Evolutionary conservation across 2,888 invertebrate species (phyloP), one percentile per base, ranked within the genome.

Genomic region (Calliopum simillimum): DNA sequence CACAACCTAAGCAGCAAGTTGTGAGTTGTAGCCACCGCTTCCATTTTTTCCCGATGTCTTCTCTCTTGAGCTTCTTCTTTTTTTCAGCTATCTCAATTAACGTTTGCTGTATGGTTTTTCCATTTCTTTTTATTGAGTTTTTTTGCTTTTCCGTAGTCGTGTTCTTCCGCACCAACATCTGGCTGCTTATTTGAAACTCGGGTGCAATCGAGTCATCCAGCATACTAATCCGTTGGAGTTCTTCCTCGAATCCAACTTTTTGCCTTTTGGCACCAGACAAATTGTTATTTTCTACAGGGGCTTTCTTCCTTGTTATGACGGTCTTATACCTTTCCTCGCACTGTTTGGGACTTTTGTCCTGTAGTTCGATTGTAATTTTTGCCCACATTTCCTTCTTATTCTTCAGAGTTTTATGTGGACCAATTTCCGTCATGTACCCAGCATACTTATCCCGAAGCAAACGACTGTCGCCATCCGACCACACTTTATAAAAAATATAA

Each of bases 321-420:
- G 65, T 68, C 16, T 72, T 69, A n/a, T 63, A 72, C 12, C 65
- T n/a, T 46, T 73, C 70, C 44, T 73, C 51, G n/a, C n/a, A n/a
- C n/a, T n/a, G n/a, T n/a, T n/a, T n/a, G n/a, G n/a, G n/a, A n/a
- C n/a, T n/a, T n/a, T 49, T 51, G 69, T 5, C 66, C 51, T 19
- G 33, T 21, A n/a, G 55, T 46, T 65, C 67, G n/a, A n/a, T n/a
- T 1, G 61, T 8, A 62, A 70, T 68, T 14, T 58, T 41, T n/a
- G 16, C 5, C 70, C 70, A 70, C 66, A 72, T 72, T 21, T 70
- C 68, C 44, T 68, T 70, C 47, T 70, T 68, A 19, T 13, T 66
- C 56, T 46, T 68, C 33, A 70, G 62, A 3, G 6, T 41, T 59
- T 72, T 68, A 49, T 61, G 19, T 8, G 70, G 51, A 11, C 70